Evolutionary conservation across 1,140 invertebrate genomes (phyloP).

Genomic region (Meloidogyne exigua): DNA sequence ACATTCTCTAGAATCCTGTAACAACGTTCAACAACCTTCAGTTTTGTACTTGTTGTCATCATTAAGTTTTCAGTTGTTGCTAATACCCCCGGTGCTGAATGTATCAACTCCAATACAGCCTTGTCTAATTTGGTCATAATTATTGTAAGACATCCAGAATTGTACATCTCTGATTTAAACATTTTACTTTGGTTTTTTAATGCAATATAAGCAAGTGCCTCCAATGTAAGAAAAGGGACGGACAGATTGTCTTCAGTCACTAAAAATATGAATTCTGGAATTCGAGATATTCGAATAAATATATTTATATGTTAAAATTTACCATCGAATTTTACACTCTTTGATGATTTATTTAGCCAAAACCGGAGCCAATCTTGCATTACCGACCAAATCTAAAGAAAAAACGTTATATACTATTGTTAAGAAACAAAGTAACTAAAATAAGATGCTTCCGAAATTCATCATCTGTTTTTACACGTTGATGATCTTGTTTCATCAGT

Average conservation of each 20-base stretch:
- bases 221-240: slow-evolving; percentile 32
- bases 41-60: slow-evolving; percentile 11
- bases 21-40: slow-evolving; percentile 47
- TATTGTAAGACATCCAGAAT: slow-evolving; percentile 33
- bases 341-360: slow-evolving; percentile 43
- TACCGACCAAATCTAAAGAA: not conserved
- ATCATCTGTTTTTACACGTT: slow-evolving; percentile 9
- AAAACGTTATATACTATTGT: not conserved
- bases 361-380: slow-evolving; percentile 4
- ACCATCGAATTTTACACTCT: slow-evolving; percentile 36
- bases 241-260: slow-evolving; percentile 34
- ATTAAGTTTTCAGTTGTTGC: not conserved
- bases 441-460: slow-evolving; percentile 28
- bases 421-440: not conserved
- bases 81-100: slow-evolving; percentile 17
- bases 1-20: slow-evolving; percentile 47
- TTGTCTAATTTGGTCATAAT: slow-evolving; percentile 51
- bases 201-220: slow-evolving; percentile 46
- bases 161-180: slow-evolving; percentile 43
- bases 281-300: too few relatives aligned
- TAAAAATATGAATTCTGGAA: slow-evolving; percentile 35
- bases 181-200: slow-evolving; percentile 25
- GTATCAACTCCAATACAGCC: slow-evolving; percentile 28
- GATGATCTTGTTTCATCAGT: slow-evolving; percentile 34
- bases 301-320: not conserved